Percentiles rank a stretch among this genome's conserved stretches.
Conservation (phyloP, 2,113 vertebrate genomes). For the Morone chrysops region DNA sequence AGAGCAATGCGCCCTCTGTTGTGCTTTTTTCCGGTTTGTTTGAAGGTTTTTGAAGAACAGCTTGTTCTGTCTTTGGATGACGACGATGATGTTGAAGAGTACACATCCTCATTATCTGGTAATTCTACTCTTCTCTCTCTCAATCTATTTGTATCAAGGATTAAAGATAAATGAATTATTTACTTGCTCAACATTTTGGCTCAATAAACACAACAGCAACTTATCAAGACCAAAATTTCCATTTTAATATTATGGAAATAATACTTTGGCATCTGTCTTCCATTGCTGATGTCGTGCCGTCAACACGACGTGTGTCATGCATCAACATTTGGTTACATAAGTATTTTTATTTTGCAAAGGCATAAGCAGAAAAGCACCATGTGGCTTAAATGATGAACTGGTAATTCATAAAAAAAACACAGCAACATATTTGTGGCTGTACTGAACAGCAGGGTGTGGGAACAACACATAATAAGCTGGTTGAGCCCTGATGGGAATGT, state of each 20-base stretch:
- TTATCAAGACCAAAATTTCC: slow-evolving; percentile 15
- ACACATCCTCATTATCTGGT: slow-evolving; percentile 59
- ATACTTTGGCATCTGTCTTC: slow-evolving; percentile 45
- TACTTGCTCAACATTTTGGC: slow-evolving; percentile 11
- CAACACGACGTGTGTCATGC: slow-evolving; percentile 7
- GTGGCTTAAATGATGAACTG: slow-evolving; percentile 49
- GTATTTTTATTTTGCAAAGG: slow-evolving; percentile 62
- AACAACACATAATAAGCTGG: slow-evolving; percentile 39
- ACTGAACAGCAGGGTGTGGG: slow-evolving; percentile 57
- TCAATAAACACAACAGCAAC: not conserved
- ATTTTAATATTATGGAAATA: slow-evolving; percentile 45
- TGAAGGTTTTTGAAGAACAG: slow-evolving; percentile 74
- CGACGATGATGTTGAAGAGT: slow-evolving; percentile 50
- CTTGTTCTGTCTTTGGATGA: slow-evolving; percentile 74
- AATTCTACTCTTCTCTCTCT: slow-evolving; percentile 3
- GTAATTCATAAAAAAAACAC: slow-evolving; percentile 33
- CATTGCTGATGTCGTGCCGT: slow-evolving; percentile 30
- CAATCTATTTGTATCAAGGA: not conserved
- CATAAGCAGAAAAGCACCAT: slow-evolving; percentile 29
- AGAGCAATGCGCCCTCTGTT: not conserved
- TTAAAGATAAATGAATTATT: not conserved
- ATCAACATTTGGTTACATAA: slow-evolving; percentile 20
- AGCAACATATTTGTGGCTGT: slow-evolving; percentile 60
- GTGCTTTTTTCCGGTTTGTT: slow-evolving; percentile 13
- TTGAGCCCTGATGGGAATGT: slow-evolving; percentile 30